Percentiles rank a stretch among this genome's conserved stretches.
phyloP scores from a whole-genome alignment of 2,797 vertebrate genomes.

The Arnoldichthys spilopterus region DNA sequence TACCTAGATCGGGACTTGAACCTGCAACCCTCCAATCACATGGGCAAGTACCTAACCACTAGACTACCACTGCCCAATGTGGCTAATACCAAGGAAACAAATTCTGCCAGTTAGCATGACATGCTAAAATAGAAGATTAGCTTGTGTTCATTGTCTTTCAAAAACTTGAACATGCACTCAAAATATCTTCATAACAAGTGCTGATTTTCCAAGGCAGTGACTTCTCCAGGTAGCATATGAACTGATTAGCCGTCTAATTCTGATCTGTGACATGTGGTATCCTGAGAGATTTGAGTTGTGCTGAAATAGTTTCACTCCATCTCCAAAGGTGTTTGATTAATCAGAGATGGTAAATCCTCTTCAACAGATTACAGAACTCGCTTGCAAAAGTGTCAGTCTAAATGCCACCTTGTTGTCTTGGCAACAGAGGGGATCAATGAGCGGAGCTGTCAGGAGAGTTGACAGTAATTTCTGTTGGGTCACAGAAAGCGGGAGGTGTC shows the following conservation, averaged over 20 bases:
- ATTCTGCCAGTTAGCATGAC: too few relatives aligned
- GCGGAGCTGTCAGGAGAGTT: conserved; percentile 70
- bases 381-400: conserved; percentile 62
- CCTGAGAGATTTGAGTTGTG: conserved; percentile 45
- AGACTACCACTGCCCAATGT: too few relatives aligned
- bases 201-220: neutral
- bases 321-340: conserved; percentile 80
- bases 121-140: too few relatives aligned
- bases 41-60: too few relatives aligned
- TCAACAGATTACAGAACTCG: conserved; percentile 71
- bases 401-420: conserved; percentile 78
- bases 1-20: too few relatives aligned
- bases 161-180: neutral
- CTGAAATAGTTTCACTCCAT: conserved; percentile 72
- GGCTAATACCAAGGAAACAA: too few relatives aligned
- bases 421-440: conserved; percentile 78
- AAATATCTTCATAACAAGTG: conserved; percentile 16
- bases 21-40: too few relatives aligned
- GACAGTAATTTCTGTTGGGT: conserved; percentile 84
- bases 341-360: conserved; percentile 72
- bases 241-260: conserved; percentile 21
- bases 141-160: neutral
- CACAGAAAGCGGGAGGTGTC: conserved; percentile 74
- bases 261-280: conserved; percentile 14
- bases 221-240: conserved; percentile 27